Base-by-base conservation (phyloP, 2,888 invertebrate species). In the Ryuthela nishihirai region DNA sequence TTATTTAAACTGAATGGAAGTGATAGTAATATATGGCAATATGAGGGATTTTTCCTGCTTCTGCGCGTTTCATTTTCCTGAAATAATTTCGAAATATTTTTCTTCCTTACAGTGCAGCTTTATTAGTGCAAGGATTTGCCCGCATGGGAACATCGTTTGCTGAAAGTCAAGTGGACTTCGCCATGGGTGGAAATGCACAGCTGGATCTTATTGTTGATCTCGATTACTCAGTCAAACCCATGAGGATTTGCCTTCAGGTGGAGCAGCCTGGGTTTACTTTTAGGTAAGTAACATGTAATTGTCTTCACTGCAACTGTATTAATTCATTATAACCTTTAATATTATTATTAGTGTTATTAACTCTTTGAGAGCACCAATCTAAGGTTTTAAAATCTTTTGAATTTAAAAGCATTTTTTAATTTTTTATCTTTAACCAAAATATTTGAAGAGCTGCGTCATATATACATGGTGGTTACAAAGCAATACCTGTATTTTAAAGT, bases 211-310 rank as follows among this genome's bases (percentile, higher is more conserved):
- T 82, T 42, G 85, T 87, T 0, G 83, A 89, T 70, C 80, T 87
- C 25, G 85, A 89, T 70, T 90, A 90, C 71, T 85, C 83, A 44
- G 81, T 82, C 18, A 81, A 81, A 52, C 81, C 85, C 15, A 70
- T 74, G 53, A 82, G 84, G 65, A 77, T 88, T 45, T 90, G 89
- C 73, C 81, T 89, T 77, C 83, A 84, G 70, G 78, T 90, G 73
- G 81, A 80, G 41, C 83, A 87, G 67, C 85, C 85, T 3, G 80
- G 83, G 59, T 79, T 83, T 24, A 66, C 76, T 6, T 76, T 83
- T 58, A 81, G 78, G 85, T 85, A 73, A 68, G 69, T 60, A 26
- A 35, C 12, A 47, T 44, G 23, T 26, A 15, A 45, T 55, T 32
- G 17, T 7, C 39, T 29, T 9, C 2, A 10, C 10, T 12, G 9